These are phyloP conservation scores for Ips typographus DNA, from an alignment of 1,140 invertebrate genomes.

Conservation along the genomic window DNA sequence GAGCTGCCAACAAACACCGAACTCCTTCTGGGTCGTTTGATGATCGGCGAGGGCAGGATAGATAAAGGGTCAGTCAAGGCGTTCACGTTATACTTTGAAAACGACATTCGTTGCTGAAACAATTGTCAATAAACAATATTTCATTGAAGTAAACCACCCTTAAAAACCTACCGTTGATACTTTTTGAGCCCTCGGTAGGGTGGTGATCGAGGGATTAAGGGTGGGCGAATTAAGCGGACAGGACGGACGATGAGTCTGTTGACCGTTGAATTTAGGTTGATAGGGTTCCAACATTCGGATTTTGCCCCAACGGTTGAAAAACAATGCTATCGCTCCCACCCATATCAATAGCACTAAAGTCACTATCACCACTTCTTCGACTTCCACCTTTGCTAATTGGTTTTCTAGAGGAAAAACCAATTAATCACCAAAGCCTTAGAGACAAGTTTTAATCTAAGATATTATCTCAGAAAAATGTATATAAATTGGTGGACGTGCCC, in stretches of 20 bases:
- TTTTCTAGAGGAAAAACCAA: background rate
- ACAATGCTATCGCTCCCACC: conserved; percentile 75
- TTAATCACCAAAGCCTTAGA: background rate
- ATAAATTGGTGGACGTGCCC: too few species aligned
- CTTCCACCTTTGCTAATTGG: conserved; percentile 55
- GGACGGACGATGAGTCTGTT: conserved; percentile 67
- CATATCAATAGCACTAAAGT: conserved; percentile 72
- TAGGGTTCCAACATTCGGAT: conserved; percentile 81
- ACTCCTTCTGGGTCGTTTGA: conserved; percentile 66
- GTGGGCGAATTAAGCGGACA: conserved; percentile 61
- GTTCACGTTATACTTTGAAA: conserved; percentile 69
- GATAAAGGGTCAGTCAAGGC: conserved; percentile 58
- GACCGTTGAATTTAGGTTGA: conserved; percentile 73
- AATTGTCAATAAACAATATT: conserved; percentile 4
- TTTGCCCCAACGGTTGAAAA: conserved; percentile 85
- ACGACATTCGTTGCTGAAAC: conserved; percentile 64
- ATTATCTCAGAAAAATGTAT: too few species aligned
- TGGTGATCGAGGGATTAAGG: conserved; percentile 49
- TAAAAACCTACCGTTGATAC: conserved; percentile 3
- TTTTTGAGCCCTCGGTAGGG: conserved; percentile 27
- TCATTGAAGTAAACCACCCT: background rate
- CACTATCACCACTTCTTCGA: conserved; percentile 77
- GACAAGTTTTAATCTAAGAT: too few species aligned
- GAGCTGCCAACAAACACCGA: conserved; percentile 81
- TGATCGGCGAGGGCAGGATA: conserved; percentile 49